Conservation (phyloP, 53 echinoderm and acorn worm genomes). For the Holothuria scabra region DNA sequence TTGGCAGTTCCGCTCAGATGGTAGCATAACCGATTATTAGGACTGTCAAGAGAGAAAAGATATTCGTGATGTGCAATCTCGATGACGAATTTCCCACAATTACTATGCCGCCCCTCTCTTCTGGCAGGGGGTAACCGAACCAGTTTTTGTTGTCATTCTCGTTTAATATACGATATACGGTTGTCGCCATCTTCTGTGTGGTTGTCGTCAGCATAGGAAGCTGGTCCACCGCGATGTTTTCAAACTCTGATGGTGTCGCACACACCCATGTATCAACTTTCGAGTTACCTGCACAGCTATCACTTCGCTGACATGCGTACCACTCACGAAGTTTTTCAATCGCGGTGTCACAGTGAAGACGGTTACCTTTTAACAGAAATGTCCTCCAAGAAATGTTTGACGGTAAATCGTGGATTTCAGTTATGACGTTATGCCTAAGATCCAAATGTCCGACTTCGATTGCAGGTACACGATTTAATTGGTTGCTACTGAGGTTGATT, state of each 20-base stretch:
- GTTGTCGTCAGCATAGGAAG: too few species aligned
- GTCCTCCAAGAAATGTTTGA: neutral
- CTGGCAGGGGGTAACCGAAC: too few species aligned
- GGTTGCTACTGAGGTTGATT: neutral
- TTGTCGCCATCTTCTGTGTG: too few species aligned
- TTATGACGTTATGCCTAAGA: neutral
- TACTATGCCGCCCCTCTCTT: too few species aligned
- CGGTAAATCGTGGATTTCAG: neutral
- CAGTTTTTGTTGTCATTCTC: too few species aligned
- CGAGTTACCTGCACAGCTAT: neutral
- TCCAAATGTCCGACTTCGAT: neutral
- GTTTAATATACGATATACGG: too few species aligned
- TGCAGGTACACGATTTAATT: neutral
- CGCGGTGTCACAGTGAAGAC: conserved; percentile 6
- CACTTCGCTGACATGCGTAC: conserved; percentile 1
- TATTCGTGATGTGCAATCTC: too few species aligned
- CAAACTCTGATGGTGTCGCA: neutral
- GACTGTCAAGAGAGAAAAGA: too few species aligned
- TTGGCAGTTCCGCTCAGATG: too few species aligned
- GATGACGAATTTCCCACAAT: too few species aligned
- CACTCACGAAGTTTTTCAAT: conserved; percentile 6
- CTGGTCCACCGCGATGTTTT: neutral
- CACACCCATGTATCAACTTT: neutral
- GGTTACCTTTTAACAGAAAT: neutral
- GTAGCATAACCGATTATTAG: too few species aligned